Conservation (phyloP, 2,888 invertebrate species). For the Orthonychiurus folsomi region DNA sequence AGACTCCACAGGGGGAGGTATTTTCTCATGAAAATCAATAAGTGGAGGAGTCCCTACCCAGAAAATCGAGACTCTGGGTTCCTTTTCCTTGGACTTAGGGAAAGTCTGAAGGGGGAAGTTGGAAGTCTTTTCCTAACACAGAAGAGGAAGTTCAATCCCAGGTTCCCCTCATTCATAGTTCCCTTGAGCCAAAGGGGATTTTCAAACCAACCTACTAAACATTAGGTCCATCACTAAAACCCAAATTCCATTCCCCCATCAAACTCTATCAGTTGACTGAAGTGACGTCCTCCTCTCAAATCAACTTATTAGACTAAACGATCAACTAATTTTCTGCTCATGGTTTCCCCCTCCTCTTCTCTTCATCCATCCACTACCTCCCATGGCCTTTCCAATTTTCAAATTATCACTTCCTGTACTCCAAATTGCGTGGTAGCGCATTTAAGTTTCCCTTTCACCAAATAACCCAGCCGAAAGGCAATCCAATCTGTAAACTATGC, state of each 20-base stretch:
- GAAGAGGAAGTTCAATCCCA: neutral
- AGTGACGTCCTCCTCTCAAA: no score
- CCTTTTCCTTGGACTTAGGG: neutral
- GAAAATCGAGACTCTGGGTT: constrained; percentile 22
- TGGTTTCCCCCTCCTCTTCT: neutral
- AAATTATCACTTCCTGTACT: neutral
- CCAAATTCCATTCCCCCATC: no score
- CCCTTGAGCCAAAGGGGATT: no score
- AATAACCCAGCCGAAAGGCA: neutral
- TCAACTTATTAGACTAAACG: neutral
- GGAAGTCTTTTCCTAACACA: neutral
- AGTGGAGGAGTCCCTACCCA: constrained; percentile 32
- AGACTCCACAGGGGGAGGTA: neutral
- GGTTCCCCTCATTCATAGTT: neutral
- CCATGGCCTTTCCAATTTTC: neutral
- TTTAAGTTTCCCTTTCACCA: no score
- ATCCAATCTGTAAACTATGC: neutral
- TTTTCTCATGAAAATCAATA: constrained; percentile 39
- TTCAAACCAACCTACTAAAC: neutral
- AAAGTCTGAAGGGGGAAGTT: constrained; percentile 1
- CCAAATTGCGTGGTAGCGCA: neutral
- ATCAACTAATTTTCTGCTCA: neutral
- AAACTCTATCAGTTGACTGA: no score
- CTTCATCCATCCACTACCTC: neutral
- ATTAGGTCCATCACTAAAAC: no score